A percentile compares a stretch with the other conserved stretches of the same genome.
Evolutionary conservation across 2,888 invertebrate species (phyloP).

Genomic region (Volucella inflata): DNA sequence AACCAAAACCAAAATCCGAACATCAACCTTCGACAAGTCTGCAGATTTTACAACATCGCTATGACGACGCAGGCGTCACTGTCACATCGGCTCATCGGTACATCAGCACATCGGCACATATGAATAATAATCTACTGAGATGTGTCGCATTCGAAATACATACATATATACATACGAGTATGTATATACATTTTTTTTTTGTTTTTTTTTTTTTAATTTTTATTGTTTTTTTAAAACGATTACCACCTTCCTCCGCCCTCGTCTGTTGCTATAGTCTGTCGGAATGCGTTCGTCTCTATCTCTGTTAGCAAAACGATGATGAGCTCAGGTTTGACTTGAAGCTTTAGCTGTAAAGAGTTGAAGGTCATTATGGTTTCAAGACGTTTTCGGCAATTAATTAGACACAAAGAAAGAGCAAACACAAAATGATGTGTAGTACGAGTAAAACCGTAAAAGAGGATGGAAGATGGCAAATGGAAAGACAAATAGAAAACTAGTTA

Average conservation of each 20-base stretch:
- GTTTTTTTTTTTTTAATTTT: background rate
- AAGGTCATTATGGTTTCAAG: conserved; percentile 55
- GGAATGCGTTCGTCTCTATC: background rate
- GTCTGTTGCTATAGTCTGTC: background rate
- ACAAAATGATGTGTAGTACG: background rate
- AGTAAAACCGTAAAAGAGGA: background rate
- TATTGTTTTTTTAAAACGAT: conserved; percentile 13
- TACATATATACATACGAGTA: no score
- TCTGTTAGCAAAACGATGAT: conserved; percentile 57
- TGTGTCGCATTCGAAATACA: no score
- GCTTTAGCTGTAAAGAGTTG: conserved; percentile 47
- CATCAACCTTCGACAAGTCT: conserved; percentile 42
- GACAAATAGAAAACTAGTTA: conserved; percentile 30
- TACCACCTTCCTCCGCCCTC: background rate
- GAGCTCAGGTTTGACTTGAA: conserved; percentile 1
- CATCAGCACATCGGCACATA: background rate
- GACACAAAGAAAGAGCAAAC: conserved; percentile 21
- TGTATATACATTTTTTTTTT: background rate
- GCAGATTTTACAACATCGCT: conserved; percentile 42
- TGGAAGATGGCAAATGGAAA: background rate
- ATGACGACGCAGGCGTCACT: background rate
- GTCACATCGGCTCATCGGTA: background rate
- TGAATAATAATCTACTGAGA: no score
- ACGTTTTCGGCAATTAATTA: conserved; percentile 56
- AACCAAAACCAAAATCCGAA: conserved; percentile 2